Base-by-base conservation (phyloP, 2,888 invertebrate species). In the Ophion costatus region DNA sequence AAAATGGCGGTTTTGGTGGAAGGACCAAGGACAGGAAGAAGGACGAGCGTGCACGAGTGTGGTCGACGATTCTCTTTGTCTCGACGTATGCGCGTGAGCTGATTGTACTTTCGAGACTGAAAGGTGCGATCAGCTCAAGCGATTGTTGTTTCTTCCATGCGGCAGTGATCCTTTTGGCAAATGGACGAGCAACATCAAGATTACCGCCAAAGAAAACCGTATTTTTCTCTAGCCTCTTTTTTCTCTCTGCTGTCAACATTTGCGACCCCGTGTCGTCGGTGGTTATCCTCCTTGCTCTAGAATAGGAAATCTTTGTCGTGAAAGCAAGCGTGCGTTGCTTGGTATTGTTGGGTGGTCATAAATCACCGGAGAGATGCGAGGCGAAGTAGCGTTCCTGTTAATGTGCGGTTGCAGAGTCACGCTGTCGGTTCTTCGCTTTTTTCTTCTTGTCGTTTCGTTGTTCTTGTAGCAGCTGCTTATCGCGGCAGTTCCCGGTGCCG, bases 221-320 rank as follows among this genome's bases (percentile, higher is more conserved):
- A 76, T 42, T 63, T 56, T 57, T 63, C 61, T 29, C 14, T 38
- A 17, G 56, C 66, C 20, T 57, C 51, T 67, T 56, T 42, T 51
- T 24, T 42, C 33, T 57, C 22, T 24, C 24, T 29, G 17, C 22
- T 14, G 20, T 11, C 63, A 45, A 83, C 63, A 57, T 83, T 83
- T 79, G 79, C 74, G 74, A 70, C 45, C 63, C 14, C 29, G 29
- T 33, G 63, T 75, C 79, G 57, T 45, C 14, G 57, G 67, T 77
- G 42, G 42, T 56, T n/a, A 77, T 67, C 66, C 59, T 74, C 76
- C 33, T 75, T n/a, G 57, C 33, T 51, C 80, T 29, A 24, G 51
- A 38, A 61, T 77, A 76, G 76, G 80, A 83, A 83, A 83, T 76
- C 66, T 67, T 73, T 38, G 66, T 83, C 61, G 71, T 66, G 66